Evolutionary conservation across 2,113 vertebrate genomes (phyloP).

Genomic region (Odontophorus gujanensis): DNA sequence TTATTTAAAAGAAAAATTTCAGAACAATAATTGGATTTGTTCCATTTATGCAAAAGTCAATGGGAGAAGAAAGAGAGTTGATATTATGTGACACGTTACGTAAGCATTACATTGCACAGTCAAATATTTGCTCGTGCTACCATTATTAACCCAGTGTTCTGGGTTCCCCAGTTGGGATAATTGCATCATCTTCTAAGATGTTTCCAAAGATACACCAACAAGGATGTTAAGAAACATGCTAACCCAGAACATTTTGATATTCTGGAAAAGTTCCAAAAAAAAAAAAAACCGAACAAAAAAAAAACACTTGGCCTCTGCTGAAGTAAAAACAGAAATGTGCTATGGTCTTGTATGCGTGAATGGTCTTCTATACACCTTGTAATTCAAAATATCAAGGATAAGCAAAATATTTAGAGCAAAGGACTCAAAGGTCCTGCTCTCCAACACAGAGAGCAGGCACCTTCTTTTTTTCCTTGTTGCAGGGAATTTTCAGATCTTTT

Average conservation of each 20-base stretch:
- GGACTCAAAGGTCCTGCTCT: not conserved
- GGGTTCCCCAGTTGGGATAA: not conserved
- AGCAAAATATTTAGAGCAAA: not conserved
- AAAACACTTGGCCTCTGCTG: not conserved
- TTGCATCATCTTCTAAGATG: not conserved
- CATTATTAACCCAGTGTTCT: not conserved
- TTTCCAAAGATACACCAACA: not conserved
- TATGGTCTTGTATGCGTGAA: not conserved
- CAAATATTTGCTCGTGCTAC: not conserved
- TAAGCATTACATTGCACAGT: not conserved
- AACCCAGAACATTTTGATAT: not conserved
- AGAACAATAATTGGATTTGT: rapidly evolving
- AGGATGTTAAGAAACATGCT: not conserved
- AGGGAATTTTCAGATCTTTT: not conserved
- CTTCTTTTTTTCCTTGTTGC: not conserved
- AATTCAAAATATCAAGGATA: not conserved
- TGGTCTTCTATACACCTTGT: not conserved
- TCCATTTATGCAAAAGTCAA: not conserved
- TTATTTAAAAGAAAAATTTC: not conserved
- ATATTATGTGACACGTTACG: not conserved
- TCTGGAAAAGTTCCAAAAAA: not conserved
- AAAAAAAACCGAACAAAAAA: no score
- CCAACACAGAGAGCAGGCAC: not conserved
- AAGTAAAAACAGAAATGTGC: not conserved
- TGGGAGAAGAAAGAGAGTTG: not conserved